phyloP scores from a whole-genome alignment of 1,140 invertebrate genomes.

The Contarinia nasturtii region DNA sequence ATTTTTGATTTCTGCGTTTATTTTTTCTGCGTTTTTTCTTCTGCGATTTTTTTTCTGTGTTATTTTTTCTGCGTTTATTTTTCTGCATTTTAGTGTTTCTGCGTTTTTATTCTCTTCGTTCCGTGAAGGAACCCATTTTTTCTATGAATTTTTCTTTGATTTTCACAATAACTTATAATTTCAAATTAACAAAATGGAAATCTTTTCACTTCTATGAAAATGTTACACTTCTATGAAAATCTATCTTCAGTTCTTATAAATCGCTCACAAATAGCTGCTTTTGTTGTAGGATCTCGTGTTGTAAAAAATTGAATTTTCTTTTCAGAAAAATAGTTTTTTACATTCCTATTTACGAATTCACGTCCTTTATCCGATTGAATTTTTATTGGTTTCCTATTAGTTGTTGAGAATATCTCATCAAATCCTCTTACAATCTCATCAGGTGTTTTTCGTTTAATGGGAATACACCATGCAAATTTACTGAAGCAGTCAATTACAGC shows the following conservation, averaged over 20 bases:
- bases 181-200: no score
- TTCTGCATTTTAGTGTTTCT: no score
- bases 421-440: slow-evolving; percentile 10
- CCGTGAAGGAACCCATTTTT: no score
- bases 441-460: slow-evolving; percentile 15
- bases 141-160: no score
- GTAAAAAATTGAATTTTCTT: no score
- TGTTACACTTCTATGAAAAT: not conserved
- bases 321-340: not conserved
- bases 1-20: no score
- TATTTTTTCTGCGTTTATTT: no score
- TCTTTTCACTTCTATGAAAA: no score
- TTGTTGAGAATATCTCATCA: slow-evolving; percentile 7
- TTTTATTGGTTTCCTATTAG: not conserved
- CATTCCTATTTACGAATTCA: not conserved
- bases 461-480: slow-evolving; percentile 12
- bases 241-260: not conserved
- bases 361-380: not conserved
- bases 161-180: no score
- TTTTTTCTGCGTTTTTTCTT: no score
- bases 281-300: not conserved
- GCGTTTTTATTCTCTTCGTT: no score
- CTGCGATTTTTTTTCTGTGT: no score
- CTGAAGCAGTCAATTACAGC: slow-evolving; percentile 17
- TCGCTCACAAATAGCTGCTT: not conserved